Base-by-base conservation (phyloP, 2,888 invertebrate species). In the Drosophila anomalata region DNA sequence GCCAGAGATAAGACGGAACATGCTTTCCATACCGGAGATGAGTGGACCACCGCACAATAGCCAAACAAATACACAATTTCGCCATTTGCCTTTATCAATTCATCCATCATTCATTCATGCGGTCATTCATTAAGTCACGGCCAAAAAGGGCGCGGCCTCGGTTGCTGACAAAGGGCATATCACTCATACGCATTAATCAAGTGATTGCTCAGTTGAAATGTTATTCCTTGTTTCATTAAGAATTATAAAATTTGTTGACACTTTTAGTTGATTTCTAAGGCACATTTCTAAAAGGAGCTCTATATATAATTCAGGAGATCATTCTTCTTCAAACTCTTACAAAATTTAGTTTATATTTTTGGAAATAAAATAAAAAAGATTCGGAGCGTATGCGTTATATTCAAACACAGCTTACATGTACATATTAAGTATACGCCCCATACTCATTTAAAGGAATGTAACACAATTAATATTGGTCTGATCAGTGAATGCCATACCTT, bases 21-120 rank as follows among this genome's bases (percentile, higher is more conserved):
- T 66, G 62, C 58, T 61, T 61, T 50, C 36, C 48, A 61, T 47
- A 39, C 42, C 48, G 55, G 65, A 62, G 80, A 83, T 78, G 87
- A 87, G 77, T 82, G 69, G 68, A 68, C 36, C 36, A 36, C 73
- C 67, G 33, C 67, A 65, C 71, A 74, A 57, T 67, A 44, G 69
- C 63, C 75, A 50, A 22, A 31, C 47, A 63, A 61, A 62, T 62
- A 62, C 61, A 60, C 46, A 75, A 68, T 58, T 70, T 69, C 67
- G 73, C 79, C 75, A 83, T 77, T 73, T 73, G 68, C 42, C 52
- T 62, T 68, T 61, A 67, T 56, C 80, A 72, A 53, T 73, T 55
- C 73, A 73, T 72, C 69, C 73, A 76, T 82, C 83, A 79, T 83
- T 79, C 83, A 74, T 79, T 79, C 74, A 79, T 56, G 71, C 66